Conservation (phyloP, 23 tunicate species). For the Phallusia fumigata region DNA sequence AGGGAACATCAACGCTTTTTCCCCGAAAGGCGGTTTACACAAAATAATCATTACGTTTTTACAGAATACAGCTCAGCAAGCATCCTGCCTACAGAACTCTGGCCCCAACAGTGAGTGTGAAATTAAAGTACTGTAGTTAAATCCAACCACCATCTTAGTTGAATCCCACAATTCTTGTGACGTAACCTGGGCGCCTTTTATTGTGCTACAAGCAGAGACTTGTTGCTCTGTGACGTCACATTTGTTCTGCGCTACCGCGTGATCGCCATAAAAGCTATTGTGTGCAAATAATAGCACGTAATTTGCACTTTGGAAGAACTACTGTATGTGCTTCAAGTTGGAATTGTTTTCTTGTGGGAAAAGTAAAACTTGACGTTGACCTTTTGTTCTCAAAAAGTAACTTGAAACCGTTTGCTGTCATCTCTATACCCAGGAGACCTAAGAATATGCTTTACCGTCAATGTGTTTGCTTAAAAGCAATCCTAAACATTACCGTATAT, state of each 20-base stretch:
- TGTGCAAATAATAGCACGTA: background rate
- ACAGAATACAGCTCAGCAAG: background rate
- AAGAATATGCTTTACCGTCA: too few relatives aligned
- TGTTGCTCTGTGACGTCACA: background rate
- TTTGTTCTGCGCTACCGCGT: background rate
- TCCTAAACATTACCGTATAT: too few relatives aligned
- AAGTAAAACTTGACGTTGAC: too few relatives aligned
- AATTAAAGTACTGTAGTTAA: background rate
- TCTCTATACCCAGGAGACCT: too few relatives aligned
- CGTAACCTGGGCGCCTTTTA: background rate
- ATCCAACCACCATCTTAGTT: background rate
- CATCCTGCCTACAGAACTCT: background rate
- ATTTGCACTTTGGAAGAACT: background rate
- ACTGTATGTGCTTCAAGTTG: background rate
- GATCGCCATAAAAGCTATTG: background rate
- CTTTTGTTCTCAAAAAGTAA: too few relatives aligned
- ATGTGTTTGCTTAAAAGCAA: too few relatives aligned
- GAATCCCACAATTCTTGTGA: background rate
- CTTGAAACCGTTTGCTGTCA: too few relatives aligned
- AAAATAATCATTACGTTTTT: too few relatives aligned
- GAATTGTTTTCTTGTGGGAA: background rate
- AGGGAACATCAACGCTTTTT: too few relatives aligned
- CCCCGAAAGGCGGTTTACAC: too few relatives aligned
- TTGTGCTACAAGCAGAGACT: background rate
- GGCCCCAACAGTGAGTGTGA: background rate